These are phyloP conservation scores for Syngnathus rostellatus DNA, from an alignment of 2,797 vertebrate genomes.

Conservation along the genomic window DNA sequence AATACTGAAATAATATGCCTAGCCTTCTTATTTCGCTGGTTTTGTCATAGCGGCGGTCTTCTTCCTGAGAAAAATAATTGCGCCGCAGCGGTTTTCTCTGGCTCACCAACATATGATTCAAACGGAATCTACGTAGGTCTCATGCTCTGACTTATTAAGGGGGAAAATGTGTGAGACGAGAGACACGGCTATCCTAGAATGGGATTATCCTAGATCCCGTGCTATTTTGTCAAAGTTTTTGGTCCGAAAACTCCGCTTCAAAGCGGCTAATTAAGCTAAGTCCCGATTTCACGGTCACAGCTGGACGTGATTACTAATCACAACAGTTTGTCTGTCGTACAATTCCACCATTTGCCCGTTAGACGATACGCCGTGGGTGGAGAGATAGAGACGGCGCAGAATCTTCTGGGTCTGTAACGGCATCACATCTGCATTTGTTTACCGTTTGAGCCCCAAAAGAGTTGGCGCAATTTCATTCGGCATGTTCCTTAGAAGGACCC, in stretches of 20 bases:
- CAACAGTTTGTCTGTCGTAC: constrained; percentile 43
- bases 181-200: constrained; percentile 67
- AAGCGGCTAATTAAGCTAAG: constrained; percentile 75
- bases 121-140: constrained; percentile 57
- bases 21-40: constrained; percentile 58
- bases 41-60: constrained; percentile 55
- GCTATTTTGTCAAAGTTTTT: constrained; percentile 72
- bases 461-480: neutral
- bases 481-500: neutral
- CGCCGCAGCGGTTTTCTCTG: constrained; percentile 51
- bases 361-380: constrained; percentile 57
- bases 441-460: neutral
- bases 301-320: constrained; percentile 73
- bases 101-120: constrained; percentile 62
- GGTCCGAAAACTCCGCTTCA: constrained; percentile 75
- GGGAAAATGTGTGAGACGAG: constrained; percentile 59
- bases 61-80: constrained; percentile 49
- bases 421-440: neutral
- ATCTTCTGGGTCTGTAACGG: constrained; percentile 44
- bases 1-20: constrained; percentile 66
- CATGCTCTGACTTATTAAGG: constrained; percentile 46
- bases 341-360: constrained; percentile 34
- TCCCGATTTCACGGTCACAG: constrained; percentile 78
- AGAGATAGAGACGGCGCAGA: constrained; percentile 29
- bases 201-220: constrained; percentile 72